A percentile compares a stretch with the other conserved stretches of the same genome.
phyloP scores from a whole-genome alignment of 2,797 vertebrate species.

The Neosilurus hyrtlii region DNA sequence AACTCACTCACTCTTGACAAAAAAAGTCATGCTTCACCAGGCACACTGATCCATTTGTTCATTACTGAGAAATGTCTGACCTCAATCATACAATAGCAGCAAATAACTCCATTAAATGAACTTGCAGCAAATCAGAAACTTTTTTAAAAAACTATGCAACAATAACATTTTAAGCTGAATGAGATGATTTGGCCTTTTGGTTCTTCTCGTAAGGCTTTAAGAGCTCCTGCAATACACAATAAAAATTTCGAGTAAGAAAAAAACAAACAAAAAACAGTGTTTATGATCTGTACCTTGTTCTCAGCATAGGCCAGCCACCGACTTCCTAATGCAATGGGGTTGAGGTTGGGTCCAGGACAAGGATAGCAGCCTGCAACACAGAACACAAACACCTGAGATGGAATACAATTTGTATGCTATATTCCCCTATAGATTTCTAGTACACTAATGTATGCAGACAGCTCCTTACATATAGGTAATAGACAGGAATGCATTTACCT shows the following conservation, averaged over 20 bases:
- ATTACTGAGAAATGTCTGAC: conserved; percentile 58
- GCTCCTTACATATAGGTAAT: background rate
- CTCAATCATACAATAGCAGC: conserved; percentile 50
- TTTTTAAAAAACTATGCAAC: conserved; percentile 51
- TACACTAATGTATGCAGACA: background rate
- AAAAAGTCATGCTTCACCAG: conserved; percentile 61
- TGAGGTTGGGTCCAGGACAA: conserved; percentile 94
- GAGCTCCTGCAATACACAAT: conserved; percentile 61
- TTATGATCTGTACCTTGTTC: conserved; percentile 84
- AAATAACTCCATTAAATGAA: conserved; percentile 65
- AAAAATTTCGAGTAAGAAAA: conserved; percentile 43
- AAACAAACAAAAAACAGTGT: background rate
- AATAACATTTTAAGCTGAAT: conserved; percentile 66
- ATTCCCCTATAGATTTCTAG: background rate
- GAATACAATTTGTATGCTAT: background rate
- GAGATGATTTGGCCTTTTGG: conserved; percentile 54
- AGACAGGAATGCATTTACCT: background rate
- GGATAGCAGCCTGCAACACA: conserved; percentile 88
- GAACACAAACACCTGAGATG: background rate
- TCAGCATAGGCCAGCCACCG: conserved; percentile 98
- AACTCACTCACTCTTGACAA: conserved; percentile 55
- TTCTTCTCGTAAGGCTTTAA: conserved; percentile 65
- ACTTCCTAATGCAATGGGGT: conserved; percentile 92
- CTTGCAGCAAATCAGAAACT: conserved; percentile 54
- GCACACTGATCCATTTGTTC: conserved; percentile 69